Evolutionary conservation across 2,113 vertebrate genomes (phyloP).

Genomic region (Cichladusa arquata): DNA sequence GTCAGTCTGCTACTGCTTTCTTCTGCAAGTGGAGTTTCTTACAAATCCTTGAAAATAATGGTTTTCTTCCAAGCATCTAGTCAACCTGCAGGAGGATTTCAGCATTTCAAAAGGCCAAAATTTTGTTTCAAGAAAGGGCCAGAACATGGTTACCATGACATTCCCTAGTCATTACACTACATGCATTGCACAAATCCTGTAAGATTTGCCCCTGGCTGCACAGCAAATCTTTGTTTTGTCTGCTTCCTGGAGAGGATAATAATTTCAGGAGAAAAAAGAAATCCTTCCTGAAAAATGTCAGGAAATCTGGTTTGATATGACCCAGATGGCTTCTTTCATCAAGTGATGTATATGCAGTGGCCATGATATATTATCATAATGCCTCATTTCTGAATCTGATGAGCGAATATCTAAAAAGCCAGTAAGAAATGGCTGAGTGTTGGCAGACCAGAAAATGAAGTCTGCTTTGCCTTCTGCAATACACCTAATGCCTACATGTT

Average conservation of each 20-base stretch:
- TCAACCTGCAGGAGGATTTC: background rate
- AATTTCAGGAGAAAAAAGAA: constrained; percentile 7
- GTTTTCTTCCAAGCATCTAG: background rate
- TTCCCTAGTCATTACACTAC: background rate
- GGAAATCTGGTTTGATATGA: constrained; percentile 18
- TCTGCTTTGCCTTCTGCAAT: background rate
- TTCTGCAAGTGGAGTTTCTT: background rate
- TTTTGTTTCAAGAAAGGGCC: background rate
- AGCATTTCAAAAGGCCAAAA: background rate
- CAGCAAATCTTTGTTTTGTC: constrained; percentile 18
- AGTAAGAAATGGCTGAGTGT: background rate
- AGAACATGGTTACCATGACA: background rate
- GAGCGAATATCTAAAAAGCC: background rate
- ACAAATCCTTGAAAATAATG: background rate
- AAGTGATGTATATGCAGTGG: background rate
- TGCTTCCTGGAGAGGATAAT: constrained; percentile 7
- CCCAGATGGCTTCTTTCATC: background rate
- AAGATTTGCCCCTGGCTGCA: constrained; percentile 3
- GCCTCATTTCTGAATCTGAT: background rate
- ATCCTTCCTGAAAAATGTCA: constrained; percentile 7
- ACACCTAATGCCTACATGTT: background rate
- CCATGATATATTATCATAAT: background rate
- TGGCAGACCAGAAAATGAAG: background rate
- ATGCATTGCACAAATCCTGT: background rate
- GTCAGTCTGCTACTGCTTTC: background rate